These are phyloP conservation scores for Tethea ocularis DNA, from an alignment of 2,888 invertebrate genomes.

Conservation along the genomic window DNA sequence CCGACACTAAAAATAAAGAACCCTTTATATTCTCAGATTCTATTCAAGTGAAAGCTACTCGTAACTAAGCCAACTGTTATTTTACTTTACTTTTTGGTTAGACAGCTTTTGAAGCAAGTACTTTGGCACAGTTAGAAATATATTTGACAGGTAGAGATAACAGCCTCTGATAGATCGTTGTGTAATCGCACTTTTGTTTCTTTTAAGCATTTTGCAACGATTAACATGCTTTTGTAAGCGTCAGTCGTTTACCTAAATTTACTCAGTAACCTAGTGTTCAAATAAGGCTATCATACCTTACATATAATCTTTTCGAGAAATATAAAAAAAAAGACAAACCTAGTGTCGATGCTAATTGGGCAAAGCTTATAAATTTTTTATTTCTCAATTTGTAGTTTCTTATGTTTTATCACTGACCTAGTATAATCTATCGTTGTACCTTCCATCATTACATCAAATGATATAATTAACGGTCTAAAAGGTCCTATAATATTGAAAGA, in stretches of 20 bases:
- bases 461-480: too few relatives aligned
- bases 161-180: conserved; percentile 22
- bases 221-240: neutral
- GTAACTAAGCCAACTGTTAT: conserved; percentile 28
- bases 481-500: too few relatives aligned
- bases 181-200: conserved; percentile 26
- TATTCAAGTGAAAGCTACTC: conserved; percentile 47
- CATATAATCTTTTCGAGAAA: neutral
- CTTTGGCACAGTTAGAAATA: neutral
- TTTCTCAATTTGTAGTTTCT: too few relatives aligned
- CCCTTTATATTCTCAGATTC: conserved; percentile 18
- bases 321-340: too few relatives aligned
- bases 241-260: neutral
- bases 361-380: neutral
- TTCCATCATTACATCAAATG: too few relatives aligned
- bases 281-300: too few relatives aligned
- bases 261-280: neutral
- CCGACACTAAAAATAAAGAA: conserved; percentile 7
- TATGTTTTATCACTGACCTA: too few relatives aligned
- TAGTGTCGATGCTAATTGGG: neutral
- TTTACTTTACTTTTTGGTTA: conserved; percentile 38
- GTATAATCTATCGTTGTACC: too few relatives aligned
- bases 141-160: conserved; percentile 24
- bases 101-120: conserved; percentile 1
- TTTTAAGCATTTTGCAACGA: conserved; percentile 14